Conservation (phyloP, 2,888 invertebrate species). For the Phyto melanocephala region DNA sequence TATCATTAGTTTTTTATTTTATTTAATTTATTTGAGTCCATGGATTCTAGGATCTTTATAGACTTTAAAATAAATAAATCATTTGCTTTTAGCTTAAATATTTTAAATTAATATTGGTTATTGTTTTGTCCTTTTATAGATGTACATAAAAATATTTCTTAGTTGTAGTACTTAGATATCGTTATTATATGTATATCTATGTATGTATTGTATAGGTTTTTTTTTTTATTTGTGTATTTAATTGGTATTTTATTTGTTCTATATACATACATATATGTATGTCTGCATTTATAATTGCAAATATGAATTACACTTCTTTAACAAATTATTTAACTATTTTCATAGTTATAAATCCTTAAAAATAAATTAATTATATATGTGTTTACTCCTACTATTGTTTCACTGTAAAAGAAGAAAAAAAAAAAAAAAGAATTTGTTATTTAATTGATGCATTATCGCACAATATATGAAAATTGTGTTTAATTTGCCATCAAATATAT, state of each 20-base stretch:
- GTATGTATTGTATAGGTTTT: conserved; percentile 28
- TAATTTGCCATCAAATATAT: not conserved
- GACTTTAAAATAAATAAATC: conserved; percentile 19
- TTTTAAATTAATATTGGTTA: conserved; percentile 35
- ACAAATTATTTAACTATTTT: conserved; percentile 62
- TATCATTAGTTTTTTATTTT: conserved; percentile 52
- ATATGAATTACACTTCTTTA: conserved; percentile 47
- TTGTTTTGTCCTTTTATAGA: conserved; percentile 38
- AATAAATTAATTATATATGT: conserved; percentile 57
- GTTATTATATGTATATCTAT: conserved; percentile 14
- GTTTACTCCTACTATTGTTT: conserved; percentile 62
- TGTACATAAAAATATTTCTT: conserved; percentile 45
- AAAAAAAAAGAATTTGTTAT: conserved; percentile 36
- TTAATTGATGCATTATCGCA: conserved; percentile 7
- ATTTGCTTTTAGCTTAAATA: conserved; percentile 61
- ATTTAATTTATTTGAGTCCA: too few relatives aligned
- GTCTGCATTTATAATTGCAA: conserved; percentile 58
- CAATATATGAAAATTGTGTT: not conserved
- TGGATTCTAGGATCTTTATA: too few relatives aligned
- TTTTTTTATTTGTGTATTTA: conserved; percentile 15
- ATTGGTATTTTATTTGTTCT: conserved; percentile 41
- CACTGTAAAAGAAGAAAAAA: conserved; percentile 65
- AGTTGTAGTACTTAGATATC: conserved; percentile 34
- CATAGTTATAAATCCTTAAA: conserved; percentile 61
- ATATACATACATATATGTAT: conserved; percentile 24